Base-by-base conservation (phyloP, 1,140 invertebrate species). In the Ceratitis capitata region DNA sequence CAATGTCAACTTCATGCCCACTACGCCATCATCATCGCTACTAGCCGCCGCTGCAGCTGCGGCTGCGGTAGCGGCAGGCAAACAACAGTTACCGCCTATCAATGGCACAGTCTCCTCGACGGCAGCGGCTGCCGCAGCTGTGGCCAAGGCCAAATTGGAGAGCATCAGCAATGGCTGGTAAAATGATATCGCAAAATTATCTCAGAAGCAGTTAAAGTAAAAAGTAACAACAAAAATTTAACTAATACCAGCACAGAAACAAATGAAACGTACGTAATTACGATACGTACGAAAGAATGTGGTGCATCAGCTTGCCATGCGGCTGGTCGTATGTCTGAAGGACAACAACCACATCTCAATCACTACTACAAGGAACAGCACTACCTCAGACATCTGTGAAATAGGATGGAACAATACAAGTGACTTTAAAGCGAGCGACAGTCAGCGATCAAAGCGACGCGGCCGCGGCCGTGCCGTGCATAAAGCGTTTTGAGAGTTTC, bases 1-100 rank as follows among this genome's bases (percentile, higher is more conserved):
- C 86, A 97, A 96, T 88, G 97, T 98, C 1, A 97, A 97, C 91
- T 98, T 98, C 84, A 88, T 91, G 88, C 86, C 89, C 69, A 87
- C 86, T 74, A 84, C 88, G 0, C 53, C 89, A 26, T 87, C 90
- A 9, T 86, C 90, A 0, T 87, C 88, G 0, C 78, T 91, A 47
- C 23, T 89, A 32, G 90, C 89, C 3, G 90, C 90, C 23, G 90
- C 90, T 39, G 89, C 89, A 29, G 89, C 89, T 19, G 89, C 90
- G 19, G 90, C 89, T 14, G 87, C 88, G 39, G 88, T 88, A 35
- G 89, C 88, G 23, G 89, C 87, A 10, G 88, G 88, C 7, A 89
- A 91, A 74, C 89, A 90, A 82, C 89, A 88, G 32, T 35, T 29
- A 35, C 35, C 69, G 6, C 29, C 49, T 61, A 19, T 64, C 53